Percentiles rank a stretch among this genome's conserved stretches.
Evolutionary conservation across 2,888 invertebrate genomes (phyloP).

Genomic region (Trachelus stipa): DNA sequence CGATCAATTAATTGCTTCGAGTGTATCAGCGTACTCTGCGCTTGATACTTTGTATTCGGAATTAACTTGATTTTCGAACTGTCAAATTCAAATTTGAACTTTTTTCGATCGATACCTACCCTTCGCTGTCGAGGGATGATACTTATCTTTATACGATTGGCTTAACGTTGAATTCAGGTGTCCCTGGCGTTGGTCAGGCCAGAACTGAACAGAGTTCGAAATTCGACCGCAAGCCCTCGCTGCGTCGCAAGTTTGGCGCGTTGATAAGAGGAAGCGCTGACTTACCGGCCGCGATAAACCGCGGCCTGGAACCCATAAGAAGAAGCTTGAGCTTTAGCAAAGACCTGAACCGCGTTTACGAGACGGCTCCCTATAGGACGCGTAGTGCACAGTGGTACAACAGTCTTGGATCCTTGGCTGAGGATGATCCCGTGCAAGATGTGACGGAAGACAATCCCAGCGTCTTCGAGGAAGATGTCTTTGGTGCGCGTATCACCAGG

Average conservation of each 20-base stretch:
- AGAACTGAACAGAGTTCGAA: slow-evolving; percentile 25
- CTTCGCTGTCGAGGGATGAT: neutral
- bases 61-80: neutral
- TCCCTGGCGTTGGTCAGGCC: neutral
- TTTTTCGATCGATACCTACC: neutral
- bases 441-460: slow-evolving; percentile 28
- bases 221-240: slow-evolving; percentile 52
- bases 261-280: slow-evolving; percentile 55
- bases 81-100: neutral
- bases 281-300: slow-evolving; percentile 60
- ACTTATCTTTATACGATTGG: neutral
- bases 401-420: slow-evolving; percentile 57
- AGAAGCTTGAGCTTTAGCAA: slow-evolving; percentile 60
- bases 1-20: neutral
- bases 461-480: slow-evolving; percentile 26
- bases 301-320: slow-evolving; percentile 55
- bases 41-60: neutral
- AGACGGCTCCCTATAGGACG: slow-evolving; percentile 40
- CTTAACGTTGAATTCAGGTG: neutral
- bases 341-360: slow-evolving; percentile 46
- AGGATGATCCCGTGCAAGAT: slow-evolving; percentile 44
- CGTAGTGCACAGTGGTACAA: slow-evolving; percentile 58
- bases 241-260: slow-evolving; percentile 54
- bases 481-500: slow-evolving; percentile 34
- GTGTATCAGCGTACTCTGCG: neutral